A percentile compares a stretch with the other conserved stretches of the same genome.
Conservation (phyloP, 2,797 vertebrate genomes). For the Tokudaia muenninki region DNA sequence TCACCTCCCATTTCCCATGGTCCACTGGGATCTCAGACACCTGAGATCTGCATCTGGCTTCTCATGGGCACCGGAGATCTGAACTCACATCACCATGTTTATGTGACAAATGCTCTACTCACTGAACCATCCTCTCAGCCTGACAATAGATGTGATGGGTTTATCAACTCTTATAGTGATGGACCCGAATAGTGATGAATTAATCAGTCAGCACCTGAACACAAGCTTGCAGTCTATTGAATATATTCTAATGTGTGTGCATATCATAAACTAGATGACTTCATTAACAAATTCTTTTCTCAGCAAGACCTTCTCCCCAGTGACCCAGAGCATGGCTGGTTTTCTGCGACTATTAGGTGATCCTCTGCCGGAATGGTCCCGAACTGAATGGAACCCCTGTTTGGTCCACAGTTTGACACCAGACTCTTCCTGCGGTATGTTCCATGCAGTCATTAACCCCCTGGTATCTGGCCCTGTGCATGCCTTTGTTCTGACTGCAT, state of each 20-base stretch:
- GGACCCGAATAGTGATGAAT: neutral
- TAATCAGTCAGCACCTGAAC: neutral
- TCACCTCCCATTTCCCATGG: neutral
- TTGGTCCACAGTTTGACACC: neutral
- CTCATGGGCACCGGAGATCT: neutral
- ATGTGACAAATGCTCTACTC: neutral
- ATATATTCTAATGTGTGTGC: neutral
- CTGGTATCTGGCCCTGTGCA: rapidly evolving
- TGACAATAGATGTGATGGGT: too few relatives aligned
- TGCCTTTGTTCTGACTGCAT: rapidly evolving
- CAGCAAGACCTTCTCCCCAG: neutral
- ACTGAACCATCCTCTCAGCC: neutral
- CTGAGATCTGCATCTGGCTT: neutral
- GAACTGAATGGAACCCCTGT: neutral
- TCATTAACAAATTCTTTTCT: neutral
- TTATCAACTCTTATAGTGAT: neutral
- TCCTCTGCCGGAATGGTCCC: too few relatives aligned
- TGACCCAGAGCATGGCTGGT: neutral
- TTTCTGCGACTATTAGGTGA: neutral
- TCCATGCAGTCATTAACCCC: rapidly evolving
- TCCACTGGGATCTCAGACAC: neutral
- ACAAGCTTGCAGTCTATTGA: neutral
- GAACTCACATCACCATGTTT: neutral
- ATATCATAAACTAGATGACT: neutral
- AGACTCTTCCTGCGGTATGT: neutral